Base-by-base conservation (phyloP, 2,888 invertebrate genomes). In the Lydus trimaculatus region DNA sequence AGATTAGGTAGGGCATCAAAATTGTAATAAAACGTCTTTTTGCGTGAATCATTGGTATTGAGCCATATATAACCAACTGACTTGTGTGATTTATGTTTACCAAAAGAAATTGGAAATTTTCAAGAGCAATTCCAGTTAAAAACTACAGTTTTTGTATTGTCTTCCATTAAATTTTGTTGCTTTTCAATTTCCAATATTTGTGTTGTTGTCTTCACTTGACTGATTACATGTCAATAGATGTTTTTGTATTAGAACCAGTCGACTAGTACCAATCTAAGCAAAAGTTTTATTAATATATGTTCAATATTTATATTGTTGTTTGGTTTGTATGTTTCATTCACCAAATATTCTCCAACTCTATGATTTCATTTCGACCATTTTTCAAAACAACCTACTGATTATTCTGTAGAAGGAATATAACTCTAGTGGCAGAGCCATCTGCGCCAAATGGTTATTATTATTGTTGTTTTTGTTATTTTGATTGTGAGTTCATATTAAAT, bases 221-320 rank as follows among this genome's bases (percentile, higher is more conserved):
- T 73, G 75, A 75, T 75, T 73, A 73, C 70, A 71, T 73, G 69
- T 73, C 75, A 69, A 73, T 73, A 70, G 71, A 68, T 70, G 65
- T 71, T 63, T n/a, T 61, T 68, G 72, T 69, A 69, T 67, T 67
- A 68, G 68, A 73, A n/a, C n/a, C n/a, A 72, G 70, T 69, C 68
- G 72, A 73, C 61, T 70, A 65, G 64, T 69, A 72, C 65, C n/a
- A n/a, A n/a, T n/a, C n/a, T n/a, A 62, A 64, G 67, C 65, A 68
- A 72, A 65, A 69, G 69, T 72, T 71, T 65, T 70, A 75, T 73
- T 72, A 73, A 75, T 73, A 70, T 67, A 67, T 69, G 70, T 69
- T 71, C 71, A 72, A 72, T 73, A 75, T 75, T 73, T 71, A 73
- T 70, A 71, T 72, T 75, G 64, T 63, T 64, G 67, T 72, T 71